Conservation (phyloP, 2,888 invertebrate genomes). For the Caenorhabditis doughertyi region DNA sequence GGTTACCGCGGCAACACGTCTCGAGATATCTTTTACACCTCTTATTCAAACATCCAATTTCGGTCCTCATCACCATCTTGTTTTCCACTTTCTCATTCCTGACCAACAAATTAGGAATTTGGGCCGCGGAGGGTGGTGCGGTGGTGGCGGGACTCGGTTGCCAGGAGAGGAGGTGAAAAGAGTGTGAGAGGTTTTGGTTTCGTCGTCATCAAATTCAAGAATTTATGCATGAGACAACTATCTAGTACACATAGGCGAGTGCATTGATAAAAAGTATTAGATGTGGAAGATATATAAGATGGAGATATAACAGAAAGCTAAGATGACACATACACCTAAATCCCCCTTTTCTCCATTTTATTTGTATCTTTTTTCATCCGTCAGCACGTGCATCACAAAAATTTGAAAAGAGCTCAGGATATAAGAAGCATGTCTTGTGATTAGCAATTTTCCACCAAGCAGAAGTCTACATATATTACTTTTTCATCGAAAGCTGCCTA, state of each 20-base stretch:
- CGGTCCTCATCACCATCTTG: neutral
- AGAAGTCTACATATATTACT: conserved; percentile 8
- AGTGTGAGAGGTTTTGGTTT: neutral
- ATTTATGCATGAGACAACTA: conserved; percentile 39
- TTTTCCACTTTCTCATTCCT: conserved; percentile 15
- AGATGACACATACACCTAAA: conserved; percentile 30
- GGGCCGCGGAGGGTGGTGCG: neutral
- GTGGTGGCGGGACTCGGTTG: conserved; percentile 1
- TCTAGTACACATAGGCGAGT: conserved; percentile 28
- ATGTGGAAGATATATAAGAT: neutral
- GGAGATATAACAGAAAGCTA: conserved; percentile 6
- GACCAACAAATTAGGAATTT: conserved; percentile 26
- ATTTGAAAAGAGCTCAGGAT: conserved; percentile 17
- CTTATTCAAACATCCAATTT: conserved; percentile 38
- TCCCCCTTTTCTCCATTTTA: conserved; percentile 12
- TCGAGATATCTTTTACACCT: conserved; percentile 40
- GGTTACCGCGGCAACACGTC: conserved; percentile 54
- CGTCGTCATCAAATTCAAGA: conserved; percentile 27
- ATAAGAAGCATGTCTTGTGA: conserved; percentile 13
- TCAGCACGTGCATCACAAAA: conserved; percentile 5
- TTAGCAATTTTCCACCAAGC: neutral
- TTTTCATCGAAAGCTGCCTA: neutral
- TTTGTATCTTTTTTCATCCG: conserved; percentile 28
- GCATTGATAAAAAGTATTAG: conserved; percentile 35
- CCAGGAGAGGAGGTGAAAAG: conserved; percentile 7